Evolutionary conservation across 2,797 vertebrate genomes (phyloP), one percentile per base, ranked within the genome.

Genomic region (Gobio occitaniae): DNA sequence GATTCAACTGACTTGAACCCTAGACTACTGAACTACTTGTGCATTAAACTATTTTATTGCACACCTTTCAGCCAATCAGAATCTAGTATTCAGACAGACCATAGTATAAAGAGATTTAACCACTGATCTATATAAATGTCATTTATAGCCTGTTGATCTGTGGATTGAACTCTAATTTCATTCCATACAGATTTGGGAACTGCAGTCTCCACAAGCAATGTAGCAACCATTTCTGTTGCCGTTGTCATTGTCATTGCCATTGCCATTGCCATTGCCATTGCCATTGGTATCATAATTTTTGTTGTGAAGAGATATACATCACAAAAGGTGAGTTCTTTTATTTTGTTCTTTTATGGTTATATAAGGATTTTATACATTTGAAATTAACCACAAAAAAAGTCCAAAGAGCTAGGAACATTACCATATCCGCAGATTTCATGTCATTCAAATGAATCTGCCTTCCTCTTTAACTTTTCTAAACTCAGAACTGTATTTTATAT

Each of bases 291-390:
- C 32, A 32, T 2, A 32, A 32, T 32, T 65, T 15, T 3, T n/a
- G 0, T 21, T 19, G 5, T 50, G 5, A 12, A 2, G 2, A 63
- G 0, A 83, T 38, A 15, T 0, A 50, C 17, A 41, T 0, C 0
- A 44, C 1, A 0, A 11, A 1, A 7, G 15, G 80, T 82, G 1
- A 32, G 52, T 72, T 47, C 0, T n/a, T 56, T 76, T 7, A 19
- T 78, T 36, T 21, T 15, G 6, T 79, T 66, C 0, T 32, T 79
- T 3, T 21, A 32, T 11, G 48, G 13, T 41, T 44, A 25, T 47
- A 19, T 13, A 17, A 36, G 13, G 1, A 80, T 5, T 50, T 19
- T 21, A 52, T 69, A n/a, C 36, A 6, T 38, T 69, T n/a, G 4
- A n/a, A 52, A 66, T 11, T 47, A 7, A 25, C 17, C 12, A 76